Percentiles rank a stretch among this genome's conserved stretches.
phyloP scores from a whole-genome alignment of 2,888 invertebrate species.

The Drosophila hamatofila region DNA sequence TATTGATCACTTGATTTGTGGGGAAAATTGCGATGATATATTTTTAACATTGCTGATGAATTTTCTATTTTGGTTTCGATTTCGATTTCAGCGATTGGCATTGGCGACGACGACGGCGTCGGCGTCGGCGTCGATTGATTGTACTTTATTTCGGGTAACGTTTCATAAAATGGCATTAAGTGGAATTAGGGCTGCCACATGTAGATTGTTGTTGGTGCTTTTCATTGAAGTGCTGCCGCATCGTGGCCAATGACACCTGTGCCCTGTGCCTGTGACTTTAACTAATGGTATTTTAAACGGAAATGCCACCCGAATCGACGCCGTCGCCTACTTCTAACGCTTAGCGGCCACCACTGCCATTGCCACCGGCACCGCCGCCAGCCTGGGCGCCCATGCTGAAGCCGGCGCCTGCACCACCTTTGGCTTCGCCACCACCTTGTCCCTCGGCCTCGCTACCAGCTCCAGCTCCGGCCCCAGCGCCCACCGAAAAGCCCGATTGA shows the following conservation, averaged over 20 bases:
- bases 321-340: neutral
- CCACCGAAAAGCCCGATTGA: constrained; percentile 41
- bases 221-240: constrained; percentile 46
- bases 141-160: constrained; percentile 25
- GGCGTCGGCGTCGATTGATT: constrained; percentile 27
- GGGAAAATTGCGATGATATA: constrained; percentile 63
- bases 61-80: constrained; percentile 65
- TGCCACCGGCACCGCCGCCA: constrained; percentile 30
- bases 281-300: constrained; percentile 28
- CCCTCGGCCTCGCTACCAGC: constrained; percentile 26
- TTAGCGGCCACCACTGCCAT: constrained; percentile 37
- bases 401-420: constrained; percentile 31
- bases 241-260: constrained; percentile 9
- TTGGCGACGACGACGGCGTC: constrained; percentile 10
- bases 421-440: constrained; percentile 18
- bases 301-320: constrained; percentile 23
- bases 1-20: constrained; percentile 73
- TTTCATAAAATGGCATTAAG: constrained; percentile 71
- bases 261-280: constrained; percentile 19
- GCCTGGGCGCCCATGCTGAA: constrained; percentile 43
- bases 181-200: constrained; percentile 69
- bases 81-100: constrained; percentile 42
- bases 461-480: constrained; percentile 32
- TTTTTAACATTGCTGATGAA: constrained; percentile 72
- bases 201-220: constrained; percentile 14